Conservation (phyloP, 2,888 invertebrate species). For the Yponomeuta cagnagella region DNA sequence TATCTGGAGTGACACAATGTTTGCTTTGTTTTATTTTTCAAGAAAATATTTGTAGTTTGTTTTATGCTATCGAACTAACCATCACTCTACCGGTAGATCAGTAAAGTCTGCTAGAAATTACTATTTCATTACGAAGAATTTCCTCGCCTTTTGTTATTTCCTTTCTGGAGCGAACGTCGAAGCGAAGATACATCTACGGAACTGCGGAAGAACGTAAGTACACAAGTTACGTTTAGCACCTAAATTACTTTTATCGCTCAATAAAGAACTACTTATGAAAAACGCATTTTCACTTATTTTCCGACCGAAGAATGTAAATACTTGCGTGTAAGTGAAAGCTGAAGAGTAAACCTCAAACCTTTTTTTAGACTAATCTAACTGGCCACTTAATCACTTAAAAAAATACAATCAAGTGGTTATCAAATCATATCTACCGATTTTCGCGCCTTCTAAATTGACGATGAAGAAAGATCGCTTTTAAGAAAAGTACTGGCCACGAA, state of each 20-base stretch:
- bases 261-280: not conserved
- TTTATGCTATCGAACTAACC: no score
- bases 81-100: no score
- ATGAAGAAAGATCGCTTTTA: not conserved
- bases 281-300: not conserved
- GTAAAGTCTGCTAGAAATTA: not conserved
- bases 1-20: no score
- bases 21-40: no score
- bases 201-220: not conserved
- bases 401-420: not conserved
- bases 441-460: not conserved
- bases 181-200: not conserved
- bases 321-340: not conserved
- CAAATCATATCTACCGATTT: not conserved
- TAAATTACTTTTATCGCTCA: not conserved
- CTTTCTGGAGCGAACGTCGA: not conserved
- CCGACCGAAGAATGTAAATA: not conserved
- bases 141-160: not conserved
- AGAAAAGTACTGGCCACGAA: not conserved
- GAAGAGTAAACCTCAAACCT: not conserved
- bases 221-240: not conserved
- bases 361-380: not conserved
- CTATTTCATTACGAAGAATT: not conserved
- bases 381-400: not conserved
- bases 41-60: no score